Evolutionary conservation across 2,113 vertebrate species (phyloP).

Genomic region (Etheostoma cragini): DNA sequence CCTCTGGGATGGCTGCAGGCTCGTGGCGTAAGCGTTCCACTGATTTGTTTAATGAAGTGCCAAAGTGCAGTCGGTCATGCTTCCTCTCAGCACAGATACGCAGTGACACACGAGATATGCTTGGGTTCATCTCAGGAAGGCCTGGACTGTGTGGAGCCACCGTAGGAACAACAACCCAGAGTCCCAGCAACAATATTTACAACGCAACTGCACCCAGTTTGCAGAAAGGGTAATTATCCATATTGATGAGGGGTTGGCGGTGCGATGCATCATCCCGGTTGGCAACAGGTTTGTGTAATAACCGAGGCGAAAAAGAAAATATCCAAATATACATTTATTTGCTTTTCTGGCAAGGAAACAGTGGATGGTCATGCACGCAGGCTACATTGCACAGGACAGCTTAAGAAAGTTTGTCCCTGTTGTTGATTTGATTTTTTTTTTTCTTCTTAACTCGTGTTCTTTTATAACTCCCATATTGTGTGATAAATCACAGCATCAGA

Average conservation of each 20-base stretch:
- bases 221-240: slow-evolving; percentile 72
- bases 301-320: slow-evolving; percentile 76
- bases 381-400: slow-evolving; percentile 63
- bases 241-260: slow-evolving; percentile 70
- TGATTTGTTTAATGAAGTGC: slow-evolving; percentile 73
- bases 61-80: slow-evolving; percentile 70
- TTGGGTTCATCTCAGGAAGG: slow-evolving; percentile 80
- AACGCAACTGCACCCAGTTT: slow-evolving; percentile 40
- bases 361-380: slow-evolving; percentile 39
- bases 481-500: slow-evolving; percentile 81
- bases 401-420: slow-evolving; percentile 56
- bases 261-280: slow-evolving; percentile 72
- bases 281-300: slow-evolving; percentile 66
- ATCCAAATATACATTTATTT: slow-evolving; percentile 70
- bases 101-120: slow-evolving; percentile 75
- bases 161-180: slow-evolving; percentile 47
- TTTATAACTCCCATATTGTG: slow-evolving; percentile 67
- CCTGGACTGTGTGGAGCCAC: slow-evolving; percentile 70
- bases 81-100: slow-evolving; percentile 77
- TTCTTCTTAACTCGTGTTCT: slow-evolving; percentile 29
- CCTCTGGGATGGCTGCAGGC: slow-evolving; percentile 39
- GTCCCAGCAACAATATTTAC: slow-evolving; percentile 72
- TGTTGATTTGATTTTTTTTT: slow-evolving; percentile 50
- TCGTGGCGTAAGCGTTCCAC: slow-evolving; percentile 36
- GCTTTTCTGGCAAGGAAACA: slow-evolving; percentile 51